Percentiles rank a stretch among this genome's conserved stretches.
Conservation (phyloP, 2,888 invertebrate genomes). For the Parnassius apollo region DNA sequence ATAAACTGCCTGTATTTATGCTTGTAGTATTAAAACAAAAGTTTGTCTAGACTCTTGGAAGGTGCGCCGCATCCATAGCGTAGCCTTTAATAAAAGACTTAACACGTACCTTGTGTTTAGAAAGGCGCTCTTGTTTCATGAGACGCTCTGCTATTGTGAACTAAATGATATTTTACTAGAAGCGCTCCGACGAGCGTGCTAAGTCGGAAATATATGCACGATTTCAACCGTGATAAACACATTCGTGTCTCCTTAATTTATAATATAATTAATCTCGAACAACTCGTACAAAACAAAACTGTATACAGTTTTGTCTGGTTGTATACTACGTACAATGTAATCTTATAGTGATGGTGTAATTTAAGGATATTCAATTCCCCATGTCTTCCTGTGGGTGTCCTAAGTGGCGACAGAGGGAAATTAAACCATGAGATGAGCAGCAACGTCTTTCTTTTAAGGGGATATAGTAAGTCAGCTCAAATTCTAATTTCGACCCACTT, state of each 20-base stretch:
- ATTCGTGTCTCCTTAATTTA: slow-evolving; percentile 9
- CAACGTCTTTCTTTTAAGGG: too few species aligned
- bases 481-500: too few species aligned
- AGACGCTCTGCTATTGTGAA: slow-evolving; percentile 16
- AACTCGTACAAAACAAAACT: not conserved
- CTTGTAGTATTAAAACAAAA: slow-evolving; percentile 23
- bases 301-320: too few species aligned
- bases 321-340: too few species aligned
- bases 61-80: slow-evolving; percentile 13
- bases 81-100: slow-evolving; percentile 21
- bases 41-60: slow-evolving; percentile 25
- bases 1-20: slow-evolving; percentile 12
- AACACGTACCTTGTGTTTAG: slow-evolving; percentile 19
- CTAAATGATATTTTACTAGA: slow-evolving; percentile 23
- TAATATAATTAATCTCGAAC: not conserved
- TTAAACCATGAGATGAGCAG: too few species aligned
- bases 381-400: too few species aligned
- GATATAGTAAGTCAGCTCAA: too few species aligned
- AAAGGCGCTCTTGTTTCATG: slow-evolving; percentile 19
- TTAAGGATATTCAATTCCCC: too few species aligned
- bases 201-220: slow-evolving; percentile 15
- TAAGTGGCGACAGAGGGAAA: too few species aligned
- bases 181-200: slow-evolving; percentile 1
- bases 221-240: slow-evolving; percentile 12
- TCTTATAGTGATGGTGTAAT: too few species aligned